Evolutionary conservation across 2,797 vertebrate species (phyloP), one percentile per base, ranked within the genome.

Genomic region (Periophthalmus magnuspinnatus): DNA sequence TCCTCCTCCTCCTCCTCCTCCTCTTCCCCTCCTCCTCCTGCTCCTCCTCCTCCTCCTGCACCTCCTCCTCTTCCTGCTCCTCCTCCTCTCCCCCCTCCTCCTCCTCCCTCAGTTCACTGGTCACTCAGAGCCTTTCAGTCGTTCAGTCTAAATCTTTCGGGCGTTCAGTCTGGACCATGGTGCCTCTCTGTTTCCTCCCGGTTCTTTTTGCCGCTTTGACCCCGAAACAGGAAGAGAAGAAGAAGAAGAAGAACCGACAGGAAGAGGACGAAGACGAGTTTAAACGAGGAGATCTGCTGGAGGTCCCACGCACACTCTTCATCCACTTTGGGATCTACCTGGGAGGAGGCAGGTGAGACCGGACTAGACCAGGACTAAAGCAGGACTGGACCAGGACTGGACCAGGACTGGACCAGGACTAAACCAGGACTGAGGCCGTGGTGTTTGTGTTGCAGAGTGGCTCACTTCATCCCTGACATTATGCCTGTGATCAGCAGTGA

Each of bases 281-380:
- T 54, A 91, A 88, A 71, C 92, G 96, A 16, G 97, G 96, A 0
- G 97, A 97, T 71, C 91, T 98, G 67, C 87, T 98, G 82, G 95
- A 97, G 77, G 97, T 97, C 28, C 92, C 95, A 5, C 89, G 97
- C 65, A 96, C 95, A 0, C 93, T 98, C 34, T 95, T 98, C 77
- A 93, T 94, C 2, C 97, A 98, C 83, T 98, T 96, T 56, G 97
- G 96, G 72, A 97, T 98, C 76, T 97, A 98, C 78, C 90, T 98
- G 82, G 96, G 96, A 0, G 89, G 94, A 69, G 94, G 94, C 79
- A 92, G 92, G 60, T 90, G 67, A 79, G 82, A 36, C 21, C 5
- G 8, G 34, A n/a, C 28, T 34, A n/a, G 60, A 36, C 14, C 28
- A 59, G 28, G 5, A 16, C 24, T 57, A 14, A 57, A 57, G 24